Evolutionary conservation across 2,888 invertebrate species (phyloP), one percentile per base, ranked within the genome.

Genomic region (Drosophila flavopinicola): DNA sequence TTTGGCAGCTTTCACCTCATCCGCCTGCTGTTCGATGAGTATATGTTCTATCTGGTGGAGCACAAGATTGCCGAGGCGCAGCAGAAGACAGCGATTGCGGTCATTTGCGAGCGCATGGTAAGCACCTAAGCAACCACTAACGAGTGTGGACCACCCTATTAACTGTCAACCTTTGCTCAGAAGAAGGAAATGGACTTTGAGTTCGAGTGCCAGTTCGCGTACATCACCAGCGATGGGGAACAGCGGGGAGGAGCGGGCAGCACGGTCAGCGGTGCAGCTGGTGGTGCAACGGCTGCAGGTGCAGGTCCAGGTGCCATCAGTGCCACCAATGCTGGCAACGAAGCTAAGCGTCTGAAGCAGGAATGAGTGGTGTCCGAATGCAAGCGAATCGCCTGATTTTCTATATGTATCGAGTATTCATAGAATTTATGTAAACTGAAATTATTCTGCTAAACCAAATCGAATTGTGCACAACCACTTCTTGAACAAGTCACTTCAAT

Each of bases 1-100:
- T 99, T 99, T 92, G 99, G 99, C 49, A 98, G 98, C 73, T 99
- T 99, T 93, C 99, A 99, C 92, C 94, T 99, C 79, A 97, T 99
- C 88, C 95, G 99, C 39, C 93, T 99, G 88, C 94, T 99, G 59
- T 99, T 98, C 91, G 99, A 99, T 92, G 99, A 99, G 92, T 99
- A 99, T 92, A 99, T 99, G 96, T 98, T 98, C 92, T 99, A 98
- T 92, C 93, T 99, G 86, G 97, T 99, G 84, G 99, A 99, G 92
- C 97, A 98, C 88, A 96, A 97, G 91, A 98, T 99, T 27, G 98
- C 99, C 35, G 94, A 95, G 88, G 97, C 97, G 48, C 95, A 95
- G 52, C 95, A 95, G 74, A 95, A 96, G 89, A 97, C 98, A 76
- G 97, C 98, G 59, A 98, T 99, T 89, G 97, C 98, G 78, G 98